Percentiles rank a stretch among this genome's conserved stretches.
Conservation (phyloP, 2,113 vertebrate genomes). For the Psilopsiagon aymara region DNA sequence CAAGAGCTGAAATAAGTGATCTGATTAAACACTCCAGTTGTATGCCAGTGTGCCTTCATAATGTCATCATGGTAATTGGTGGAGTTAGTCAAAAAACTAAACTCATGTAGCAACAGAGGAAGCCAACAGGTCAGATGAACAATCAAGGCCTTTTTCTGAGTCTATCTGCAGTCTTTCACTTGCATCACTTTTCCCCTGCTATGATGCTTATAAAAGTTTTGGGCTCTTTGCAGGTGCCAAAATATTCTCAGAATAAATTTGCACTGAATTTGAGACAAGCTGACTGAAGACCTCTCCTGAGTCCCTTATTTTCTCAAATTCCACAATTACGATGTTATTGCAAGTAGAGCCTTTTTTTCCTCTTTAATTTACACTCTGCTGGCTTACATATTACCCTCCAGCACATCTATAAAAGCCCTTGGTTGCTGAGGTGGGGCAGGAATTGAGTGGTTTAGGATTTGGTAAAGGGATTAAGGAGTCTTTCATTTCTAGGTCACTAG, state of each 20-base stretch:
- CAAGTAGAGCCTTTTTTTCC: slow-evolving; percentile 46
- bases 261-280: slow-evolving; percentile 64
- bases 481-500: slow-evolving; percentile 70
- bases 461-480: slow-evolving; percentile 67
- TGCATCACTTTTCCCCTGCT: slow-evolving; percentile 47
- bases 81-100: slow-evolving; percentile 10
- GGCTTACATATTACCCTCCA: slow-evolving; percentile 45
- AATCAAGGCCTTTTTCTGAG: slow-evolving; percentile 60
- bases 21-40: neutral
- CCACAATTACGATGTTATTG: slow-evolving; percentile 61
- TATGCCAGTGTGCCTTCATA: neutral
- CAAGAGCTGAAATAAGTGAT: neutral
- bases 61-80: neutral
- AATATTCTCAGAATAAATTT: slow-evolving; percentile 73
- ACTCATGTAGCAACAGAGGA: neutral
- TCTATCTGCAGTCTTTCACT: slow-evolving; percentile 66
- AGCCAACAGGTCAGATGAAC: slow-evolving; percentile 64
- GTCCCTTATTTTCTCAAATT: slow-evolving; percentile 69
- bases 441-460: slow-evolving; percentile 71
- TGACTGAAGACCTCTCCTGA: slow-evolving; percentile 69
- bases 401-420: slow-evolving; percentile 55
- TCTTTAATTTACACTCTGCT: slow-evolving; percentile 68
- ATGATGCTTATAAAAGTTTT: slow-evolving; percentile 62
- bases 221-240: slow-evolving; percentile 63
- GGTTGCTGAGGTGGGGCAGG: slow-evolving; percentile 58